These are phyloP conservation scores for Malacoctenus gilli DNA, from an alignment of 2,797 vertebrate genomes.

Conservation along the genomic window DNA sequence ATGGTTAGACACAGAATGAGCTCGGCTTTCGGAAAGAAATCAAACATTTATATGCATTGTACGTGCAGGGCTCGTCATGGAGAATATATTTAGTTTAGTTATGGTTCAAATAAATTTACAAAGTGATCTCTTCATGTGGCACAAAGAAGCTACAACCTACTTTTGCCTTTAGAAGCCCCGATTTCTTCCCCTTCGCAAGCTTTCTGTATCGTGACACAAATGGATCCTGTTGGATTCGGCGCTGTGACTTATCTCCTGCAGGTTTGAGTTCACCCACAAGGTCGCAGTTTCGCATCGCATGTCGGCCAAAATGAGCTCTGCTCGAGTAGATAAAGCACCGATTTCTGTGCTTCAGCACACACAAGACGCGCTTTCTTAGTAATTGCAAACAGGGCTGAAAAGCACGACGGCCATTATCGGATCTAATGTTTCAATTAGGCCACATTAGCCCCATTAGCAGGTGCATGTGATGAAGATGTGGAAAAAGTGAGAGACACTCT, in stretches of 20 bases:
- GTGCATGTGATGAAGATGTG: conserved; percentile 1
- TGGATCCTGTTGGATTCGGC: conserved; percentile 6
- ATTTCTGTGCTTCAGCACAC: not conserved
- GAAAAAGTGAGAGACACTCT: not conserved
- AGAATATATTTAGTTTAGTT: conserved; percentile 21
- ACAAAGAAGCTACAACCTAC: not conserved
- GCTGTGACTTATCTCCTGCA: conserved; percentile 2
- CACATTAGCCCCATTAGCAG: conserved; percentile 1
- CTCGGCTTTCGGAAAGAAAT: conserved; percentile 27
- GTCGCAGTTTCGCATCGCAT: not conserved
- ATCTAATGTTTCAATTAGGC: conserved; percentile 2
- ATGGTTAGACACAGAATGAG: conserved; percentile 64
- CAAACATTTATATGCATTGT: conserved; percentile 38
- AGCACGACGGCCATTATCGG: conserved; percentile 4
- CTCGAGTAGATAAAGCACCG: not conserved
- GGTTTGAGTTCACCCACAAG: conserved; percentile 15
- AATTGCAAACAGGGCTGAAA: conserved; percentile 18
- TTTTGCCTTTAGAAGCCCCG: conserved; percentile 6
- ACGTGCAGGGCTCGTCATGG: conserved; percentile 4
- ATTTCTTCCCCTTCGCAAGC: conserved; percentile 4
- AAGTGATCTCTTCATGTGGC: conserved; percentile 15
- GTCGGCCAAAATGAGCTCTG: conserved; percentile 16
- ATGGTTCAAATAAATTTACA: conserved; percentile 19
- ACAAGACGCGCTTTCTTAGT: conserved; percentile 2
- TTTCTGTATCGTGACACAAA: conserved; percentile 19